Percentiles rank a stretch among this genome's conserved stretches.
These are phyloP conservation scores for Corvus cornix DNA, from an alignment of 2,113 vertebrate species.

Conservation along the genomic window DNA sequence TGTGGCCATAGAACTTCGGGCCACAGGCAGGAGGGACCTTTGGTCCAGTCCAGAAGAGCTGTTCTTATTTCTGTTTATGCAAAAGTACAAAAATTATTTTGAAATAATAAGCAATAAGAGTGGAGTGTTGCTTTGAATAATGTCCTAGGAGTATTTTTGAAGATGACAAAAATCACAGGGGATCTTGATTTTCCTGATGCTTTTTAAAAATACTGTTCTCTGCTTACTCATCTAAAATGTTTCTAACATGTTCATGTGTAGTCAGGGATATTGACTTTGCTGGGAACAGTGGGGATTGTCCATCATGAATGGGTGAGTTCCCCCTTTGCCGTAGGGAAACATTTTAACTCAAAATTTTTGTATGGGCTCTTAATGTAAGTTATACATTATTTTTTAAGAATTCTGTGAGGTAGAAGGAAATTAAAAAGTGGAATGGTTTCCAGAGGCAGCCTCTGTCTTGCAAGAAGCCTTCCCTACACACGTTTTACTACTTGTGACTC, in stretches of 20 bases:
- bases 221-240: background rate
- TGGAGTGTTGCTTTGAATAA: background rate
- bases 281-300: accelerated
- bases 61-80: background rate
- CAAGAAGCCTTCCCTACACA: background rate
- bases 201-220: background rate
- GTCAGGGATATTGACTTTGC: background rate
- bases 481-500: background rate
- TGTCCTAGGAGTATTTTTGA: background rate
- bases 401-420: background rate
- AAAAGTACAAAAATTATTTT: background rate
- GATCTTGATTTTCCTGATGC: background rate
- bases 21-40: background rate
- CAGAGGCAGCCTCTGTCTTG: background rate
- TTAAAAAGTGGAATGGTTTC: background rate
- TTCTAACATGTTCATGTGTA: background rate
- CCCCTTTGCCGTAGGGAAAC: background rate
- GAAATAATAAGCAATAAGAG: background rate
- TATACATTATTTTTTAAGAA: background rate
- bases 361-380: background rate
- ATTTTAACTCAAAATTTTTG: background rate
- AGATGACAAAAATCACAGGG: background rate
- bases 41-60: background rate
- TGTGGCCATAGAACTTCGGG: background rate
- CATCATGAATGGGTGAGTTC: background rate